Conservation (phyloP, 2,797 vertebrate species). For the Myoxocephalus aenaeus region DNA sequence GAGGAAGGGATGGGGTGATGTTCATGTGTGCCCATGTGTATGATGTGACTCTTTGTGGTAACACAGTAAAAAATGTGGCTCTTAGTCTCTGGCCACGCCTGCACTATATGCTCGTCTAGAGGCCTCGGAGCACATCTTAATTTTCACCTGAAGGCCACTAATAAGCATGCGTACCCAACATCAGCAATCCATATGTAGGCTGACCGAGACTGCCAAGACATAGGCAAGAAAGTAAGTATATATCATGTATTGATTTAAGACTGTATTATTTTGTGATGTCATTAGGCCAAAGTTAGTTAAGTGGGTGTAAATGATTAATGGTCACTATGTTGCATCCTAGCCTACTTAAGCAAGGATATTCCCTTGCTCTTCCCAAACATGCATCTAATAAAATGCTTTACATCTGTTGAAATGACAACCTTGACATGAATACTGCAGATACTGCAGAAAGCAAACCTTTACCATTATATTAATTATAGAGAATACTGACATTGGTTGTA, state of each 20-base stretch:
- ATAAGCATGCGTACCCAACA: too few species aligned
- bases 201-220: too few species aligned
- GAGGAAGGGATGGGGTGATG: too few species aligned
- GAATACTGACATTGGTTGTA: constrained; percentile 19
- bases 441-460: not conserved
- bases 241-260: not conserved
- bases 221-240: too few species aligned
- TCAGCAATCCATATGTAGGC: too few species aligned
- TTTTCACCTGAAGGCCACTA: too few species aligned
- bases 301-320: not conserved
- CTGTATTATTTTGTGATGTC: not conserved
- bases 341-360: not conserved
- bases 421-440: not conserved
- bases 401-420: not conserved
- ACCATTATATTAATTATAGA: not conserved
- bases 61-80: too few species aligned
- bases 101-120: too few species aligned
- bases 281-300: not conserved
- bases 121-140: too few species aligned
- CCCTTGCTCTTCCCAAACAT: not conserved
- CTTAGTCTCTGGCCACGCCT: too few species aligned
- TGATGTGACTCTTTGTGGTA: too few species aligned
- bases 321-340: not conserved
- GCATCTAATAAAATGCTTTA: not conserved
- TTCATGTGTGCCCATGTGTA: too few species aligned